These are phyloP conservation scores for Sipha maydis DNA, from an alignment of 2,888 invertebrate species.

Conservation along the genomic window DNA sequence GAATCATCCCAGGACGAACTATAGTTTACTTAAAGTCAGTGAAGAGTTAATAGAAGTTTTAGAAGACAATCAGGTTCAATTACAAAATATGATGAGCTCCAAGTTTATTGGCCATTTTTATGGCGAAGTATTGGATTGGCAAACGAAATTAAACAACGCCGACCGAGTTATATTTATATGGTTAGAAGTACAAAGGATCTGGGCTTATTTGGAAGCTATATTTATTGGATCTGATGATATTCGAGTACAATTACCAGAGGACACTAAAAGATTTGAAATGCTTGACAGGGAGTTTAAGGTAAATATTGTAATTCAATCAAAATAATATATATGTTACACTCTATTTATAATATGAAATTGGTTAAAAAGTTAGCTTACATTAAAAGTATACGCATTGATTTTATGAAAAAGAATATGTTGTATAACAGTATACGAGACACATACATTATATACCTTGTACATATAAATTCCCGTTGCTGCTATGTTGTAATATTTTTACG, in stretches of 20 bases:
- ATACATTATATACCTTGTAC: too few species aligned
- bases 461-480: too few species aligned
- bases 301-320: background rate
- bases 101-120: slow-evolving; percentile 90
- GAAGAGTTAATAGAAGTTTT: slow-evolving; percentile 91
- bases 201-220: slow-evolving; percentile 94
- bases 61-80: slow-evolving; percentile 90
- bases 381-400: too few species aligned
- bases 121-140: slow-evolving; percentile 87
- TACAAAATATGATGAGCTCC: slow-evolving; percentile 93
- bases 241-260: slow-evolving; percentile 87
- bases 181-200: slow-evolving; percentile 93
- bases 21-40: slow-evolving; percentile 80
- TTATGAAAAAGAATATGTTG: too few species aligned
- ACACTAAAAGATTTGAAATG: slow-evolving; percentile 86
- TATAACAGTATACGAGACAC: too few species aligned
- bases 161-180: slow-evolving; percentile 84
- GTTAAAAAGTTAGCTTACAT: too few species aligned
- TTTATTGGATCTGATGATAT: slow-evolving; percentile 97
- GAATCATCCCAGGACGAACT: slow-evolving; percentile 82
- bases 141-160: slow-evolving; percentile 85
- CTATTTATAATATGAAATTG: too few species aligned
- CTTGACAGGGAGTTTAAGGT: slow-evolving; percentile 88
- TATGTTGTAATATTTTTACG: too few species aligned
- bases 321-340: too few species aligned